Evolutionary conservation across 2,113 vertebrate species (phyloP).

Genomic region (Tychaedon coryphoeus): DNA sequence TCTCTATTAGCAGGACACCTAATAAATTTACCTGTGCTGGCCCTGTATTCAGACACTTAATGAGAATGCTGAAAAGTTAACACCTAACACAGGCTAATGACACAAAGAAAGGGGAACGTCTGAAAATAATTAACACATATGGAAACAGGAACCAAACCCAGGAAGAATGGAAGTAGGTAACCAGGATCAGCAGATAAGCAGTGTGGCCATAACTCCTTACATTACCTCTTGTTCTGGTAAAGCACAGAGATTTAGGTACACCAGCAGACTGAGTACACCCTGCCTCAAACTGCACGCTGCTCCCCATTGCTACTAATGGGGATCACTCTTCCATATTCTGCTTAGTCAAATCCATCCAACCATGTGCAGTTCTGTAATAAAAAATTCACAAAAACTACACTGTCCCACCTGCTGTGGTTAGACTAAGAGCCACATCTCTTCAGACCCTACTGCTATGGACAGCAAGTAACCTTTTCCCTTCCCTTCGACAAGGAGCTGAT

Average conservation of each 20-base stretch:
- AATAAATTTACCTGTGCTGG: not conserved
- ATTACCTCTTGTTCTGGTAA: not conserved
- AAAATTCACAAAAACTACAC: not conserved
- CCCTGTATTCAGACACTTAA: not conserved
- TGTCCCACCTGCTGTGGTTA: not conserved
- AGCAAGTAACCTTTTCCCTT: not conserved
- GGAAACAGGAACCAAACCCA: not conserved
- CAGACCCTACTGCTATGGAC: not conserved
- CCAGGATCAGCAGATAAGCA: not conserved
- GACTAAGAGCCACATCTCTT: not conserved
- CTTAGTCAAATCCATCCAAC: not conserved
- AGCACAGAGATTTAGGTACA: not conserved
- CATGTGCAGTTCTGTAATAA: not conserved
- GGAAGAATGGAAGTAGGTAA: not conserved
- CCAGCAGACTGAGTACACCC: not conserved
- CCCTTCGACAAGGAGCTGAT: not conserved
- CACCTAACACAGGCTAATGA: not conserved
- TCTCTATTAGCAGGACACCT: not conserved
- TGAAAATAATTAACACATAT: not conserved
- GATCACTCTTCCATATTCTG: not conserved
- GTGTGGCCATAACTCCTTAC: not conserved
- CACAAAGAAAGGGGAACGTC: not conserved
- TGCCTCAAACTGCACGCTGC: not conserved
- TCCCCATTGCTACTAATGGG: rapidly evolving
- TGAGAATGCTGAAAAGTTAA: not conserved